Base-by-base conservation (phyloP, 2,888 invertebrate genomes). In the Himalopsyche japonica region DNA sequence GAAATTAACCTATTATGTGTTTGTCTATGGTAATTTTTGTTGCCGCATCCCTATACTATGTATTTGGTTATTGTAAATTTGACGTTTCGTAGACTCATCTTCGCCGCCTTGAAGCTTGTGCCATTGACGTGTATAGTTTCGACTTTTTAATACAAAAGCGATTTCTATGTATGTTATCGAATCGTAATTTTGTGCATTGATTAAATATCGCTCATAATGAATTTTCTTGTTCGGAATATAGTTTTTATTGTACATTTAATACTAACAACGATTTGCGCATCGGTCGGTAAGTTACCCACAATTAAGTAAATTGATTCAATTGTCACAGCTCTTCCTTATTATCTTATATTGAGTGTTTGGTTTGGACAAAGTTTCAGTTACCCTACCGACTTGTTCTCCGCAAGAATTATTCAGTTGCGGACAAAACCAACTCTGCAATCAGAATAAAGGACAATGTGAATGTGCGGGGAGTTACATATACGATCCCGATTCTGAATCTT, bases 341-440 rank as follows among this genome's bases (percentile, higher is more conserved):
- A 84, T 84, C 84, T 80, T 79, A 47, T 77, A 80, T 86, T 82
- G 49, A 57, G 78, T 79, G 78, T 82, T 37, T 57, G 57, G 43
- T 57, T 57, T 57, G 20, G 57, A 57, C 79, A 57, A 20, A 57
- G 80, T 81, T 92, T 92, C 92, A 92, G 92, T 91, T 88, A 88
- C 90, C 89, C 90, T 92, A 91, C 92, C 91, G 91, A 88, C 89
- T 88, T 92, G 92, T 89, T 90, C 91, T 88, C 89, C 88, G 88
- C 89, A 88, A 87, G 82, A 88, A 84, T 86, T 91, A 82, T 47
- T 30, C 10, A 76, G 15, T 86, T 88, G 30, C 87, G 89, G 84
- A 48, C 86, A 88, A 3, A 87, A 91, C 88, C 89, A 91, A 88
- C 87, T 88, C 20, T 92, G 92, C 88, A 90, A 89, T 84, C 88